These are phyloP conservation scores for Byasa hedistus DNA, from an alignment of 2,888 invertebrate genomes.

Conservation along the genomic window DNA sequence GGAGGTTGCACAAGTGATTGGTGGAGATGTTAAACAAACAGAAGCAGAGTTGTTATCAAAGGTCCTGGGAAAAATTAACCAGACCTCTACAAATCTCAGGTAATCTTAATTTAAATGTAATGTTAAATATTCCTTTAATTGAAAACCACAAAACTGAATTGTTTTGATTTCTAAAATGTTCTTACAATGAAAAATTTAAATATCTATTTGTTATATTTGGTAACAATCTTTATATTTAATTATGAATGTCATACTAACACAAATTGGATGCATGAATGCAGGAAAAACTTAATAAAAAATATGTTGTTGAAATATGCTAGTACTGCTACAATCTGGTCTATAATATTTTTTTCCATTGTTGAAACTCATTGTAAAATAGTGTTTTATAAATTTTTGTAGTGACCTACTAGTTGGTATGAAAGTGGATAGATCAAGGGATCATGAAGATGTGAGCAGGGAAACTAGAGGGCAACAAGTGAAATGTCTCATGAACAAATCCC, in stretches of 20 bases:
- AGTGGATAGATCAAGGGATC: slow-evolving; percentile 81
- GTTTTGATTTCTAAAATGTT: too few species aligned
- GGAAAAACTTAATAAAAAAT: too few species aligned
- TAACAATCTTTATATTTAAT: too few species aligned
- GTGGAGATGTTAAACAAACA: slow-evolving; percentile 84
- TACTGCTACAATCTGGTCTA: too few species aligned
- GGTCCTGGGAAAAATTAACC: slow-evolving; percentile 79
- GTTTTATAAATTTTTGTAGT: slow-evolving; percentile 60
- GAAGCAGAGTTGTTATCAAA: slow-evolving; percentile 87
- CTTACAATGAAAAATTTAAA: too few species aligned
- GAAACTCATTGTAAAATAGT: not conserved
- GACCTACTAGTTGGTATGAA: slow-evolving; percentile 89
- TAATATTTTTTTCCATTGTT: not conserved
- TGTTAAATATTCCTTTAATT: too few species aligned
- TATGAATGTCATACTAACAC: too few species aligned
- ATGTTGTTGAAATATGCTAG: too few species aligned
- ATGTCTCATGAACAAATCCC: slow-evolving; percentile 61
- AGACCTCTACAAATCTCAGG: slow-evolving; percentile 66
- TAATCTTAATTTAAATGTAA: slow-evolving; percentile 34
- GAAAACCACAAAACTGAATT: too few species aligned
- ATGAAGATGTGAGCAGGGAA: slow-evolving; percentile 47
- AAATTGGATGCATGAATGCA: too few species aligned
- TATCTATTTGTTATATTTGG: too few species aligned
- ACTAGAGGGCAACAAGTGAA: slow-evolving; percentile 79
- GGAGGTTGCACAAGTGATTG: slow-evolving; percentile 84